A percentile compares a stretch with the other conserved stretches of the same genome.
phyloP scores from a whole-genome alignment of 1,140 invertebrate species.

The Aricia agestis region DNA sequence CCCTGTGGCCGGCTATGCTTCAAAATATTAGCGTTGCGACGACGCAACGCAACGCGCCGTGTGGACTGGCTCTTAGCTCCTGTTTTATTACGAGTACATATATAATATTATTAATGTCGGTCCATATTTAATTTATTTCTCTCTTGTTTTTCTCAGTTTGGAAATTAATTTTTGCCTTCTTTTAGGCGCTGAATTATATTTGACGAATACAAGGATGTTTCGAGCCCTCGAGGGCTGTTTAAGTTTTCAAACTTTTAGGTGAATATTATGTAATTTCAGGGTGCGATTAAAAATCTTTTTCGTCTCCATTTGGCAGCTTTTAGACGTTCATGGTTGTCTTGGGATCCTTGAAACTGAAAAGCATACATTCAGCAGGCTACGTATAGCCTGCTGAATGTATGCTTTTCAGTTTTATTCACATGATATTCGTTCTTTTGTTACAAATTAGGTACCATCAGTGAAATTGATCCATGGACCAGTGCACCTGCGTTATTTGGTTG shows the following conservation, averaged over 20 bases:
- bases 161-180: not conserved
- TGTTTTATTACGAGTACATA: too few species aligned
- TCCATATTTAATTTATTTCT: slow-evolving; percentile 1
- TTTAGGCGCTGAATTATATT: not conserved
- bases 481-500: too few species aligned
- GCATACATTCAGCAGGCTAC: not conserved
- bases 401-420: too few species aligned
- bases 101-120: not conserved
- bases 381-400: too few species aligned
- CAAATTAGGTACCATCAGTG: too few species aligned
- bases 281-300: not conserved
- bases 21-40: too few species aligned
- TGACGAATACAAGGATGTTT: not conserved
- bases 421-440: too few species aligned
- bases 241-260: not conserved
- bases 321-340: not conserved
- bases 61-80: too few species aligned
- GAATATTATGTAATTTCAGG: not conserved
- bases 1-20: too few species aligned
- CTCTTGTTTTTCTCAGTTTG: not conserved
- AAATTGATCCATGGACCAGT: too few species aligned
- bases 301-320: not conserved
- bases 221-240: not conserved
- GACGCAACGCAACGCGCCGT: too few species aligned
- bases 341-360: not conserved